phyloP scores from a whole-genome alignment of 2,888 invertebrate genomes.

The Auanema sp. region DNA sequence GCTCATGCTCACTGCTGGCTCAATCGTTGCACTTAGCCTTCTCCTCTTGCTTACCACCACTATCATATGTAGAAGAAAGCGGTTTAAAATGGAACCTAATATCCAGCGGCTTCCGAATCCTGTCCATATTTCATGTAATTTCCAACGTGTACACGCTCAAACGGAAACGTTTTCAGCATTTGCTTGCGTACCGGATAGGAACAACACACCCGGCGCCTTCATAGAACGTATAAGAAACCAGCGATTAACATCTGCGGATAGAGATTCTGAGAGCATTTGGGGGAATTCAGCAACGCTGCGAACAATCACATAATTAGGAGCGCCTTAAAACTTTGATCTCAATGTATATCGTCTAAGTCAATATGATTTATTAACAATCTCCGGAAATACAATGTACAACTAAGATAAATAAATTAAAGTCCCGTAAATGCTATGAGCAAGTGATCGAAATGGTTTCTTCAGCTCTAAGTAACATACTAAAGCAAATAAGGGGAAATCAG shows the following conservation, averaged over 20 bases:
- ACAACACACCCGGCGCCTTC: slow-evolving; percentile 10
- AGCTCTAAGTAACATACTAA: background rate
- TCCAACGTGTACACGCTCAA: background rate
- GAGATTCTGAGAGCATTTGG: slow-evolving; percentile 2
- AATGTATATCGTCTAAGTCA: background rate
- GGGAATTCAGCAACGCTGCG: background rate
- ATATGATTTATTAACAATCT: background rate
- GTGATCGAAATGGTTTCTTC: no score
- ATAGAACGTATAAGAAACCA: slow-evolving; percentile 10
- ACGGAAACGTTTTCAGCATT: slow-evolving; percentile 13
- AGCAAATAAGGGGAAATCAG: background rate
- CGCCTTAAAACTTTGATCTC: no score
- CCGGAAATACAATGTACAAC: background rate
- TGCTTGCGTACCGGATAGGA: slow-evolving; percentile 2
- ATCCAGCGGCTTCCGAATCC: slow-evolving; percentile 12
- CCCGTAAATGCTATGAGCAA: no score
- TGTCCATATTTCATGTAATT: slow-evolving; percentile 13
- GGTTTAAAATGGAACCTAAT: slow-evolving; percentile 1
- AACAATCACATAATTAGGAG: no score
- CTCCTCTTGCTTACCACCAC: slow-evolving; percentile 6
- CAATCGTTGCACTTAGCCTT: background rate
- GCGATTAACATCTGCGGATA: background rate
- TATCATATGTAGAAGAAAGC: background rate
- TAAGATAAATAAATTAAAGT: no score
- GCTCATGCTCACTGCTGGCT: background rate